phyloP scores from a whole-genome alignment of 2,888 invertebrate genomes.

The Dyspetes luteomarginatus region DNA sequence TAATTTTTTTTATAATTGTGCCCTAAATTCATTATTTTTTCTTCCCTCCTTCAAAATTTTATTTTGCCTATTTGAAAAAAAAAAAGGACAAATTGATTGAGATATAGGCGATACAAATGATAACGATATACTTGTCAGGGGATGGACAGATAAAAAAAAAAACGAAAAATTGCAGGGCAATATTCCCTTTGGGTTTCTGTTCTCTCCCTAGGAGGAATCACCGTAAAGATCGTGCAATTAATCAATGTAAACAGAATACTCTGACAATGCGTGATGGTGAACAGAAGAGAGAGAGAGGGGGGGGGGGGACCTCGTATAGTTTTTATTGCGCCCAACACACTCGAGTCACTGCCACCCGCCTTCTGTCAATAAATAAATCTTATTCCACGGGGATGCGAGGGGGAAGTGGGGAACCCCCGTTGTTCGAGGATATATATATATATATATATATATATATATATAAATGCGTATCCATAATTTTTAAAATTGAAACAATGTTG shows the following conservation, averaged over 20 bases:
- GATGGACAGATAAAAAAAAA: slow-evolving; percentile 61
- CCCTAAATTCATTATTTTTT: no score
- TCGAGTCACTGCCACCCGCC: slow-evolving; percentile 69
- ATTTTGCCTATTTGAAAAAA: not conserved
- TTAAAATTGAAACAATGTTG: slow-evolving; percentile 37
- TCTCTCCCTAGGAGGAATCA: slow-evolving; percentile 65
- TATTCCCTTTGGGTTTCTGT: slow-evolving; percentile 53
- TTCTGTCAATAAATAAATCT: slow-evolving; percentile 78
- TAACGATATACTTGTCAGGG: slow-evolving; percentile 52
- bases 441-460: slow-evolving; percentile 13
- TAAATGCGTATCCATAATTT: slow-evolving; percentile 22
- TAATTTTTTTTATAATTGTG: slow-evolving; percentile 10
- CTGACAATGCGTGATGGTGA: slow-evolving; percentile 67
- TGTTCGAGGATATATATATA: slow-evolving; percentile 37
- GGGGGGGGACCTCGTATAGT: slow-evolving; percentile 48
- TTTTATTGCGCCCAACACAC: slow-evolving; percentile 74
- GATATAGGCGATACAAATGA: slow-evolving; percentile 52
- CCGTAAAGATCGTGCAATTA: slow-evolving; percentile 75
- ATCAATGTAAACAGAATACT: slow-evolving; percentile 76
- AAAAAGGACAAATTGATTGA: slow-evolving; percentile 49
- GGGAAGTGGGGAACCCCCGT: slow-evolving; percentile 46
- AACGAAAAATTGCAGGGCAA: slow-evolving; percentile 55
- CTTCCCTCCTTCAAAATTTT: not conserved
- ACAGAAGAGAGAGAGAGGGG: not conserved
- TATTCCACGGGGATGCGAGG: slow-evolving; percentile 69